phyloP scores from a whole-genome alignment of 2,113 vertebrate species.

The Okapia johnstoni region DNA sequence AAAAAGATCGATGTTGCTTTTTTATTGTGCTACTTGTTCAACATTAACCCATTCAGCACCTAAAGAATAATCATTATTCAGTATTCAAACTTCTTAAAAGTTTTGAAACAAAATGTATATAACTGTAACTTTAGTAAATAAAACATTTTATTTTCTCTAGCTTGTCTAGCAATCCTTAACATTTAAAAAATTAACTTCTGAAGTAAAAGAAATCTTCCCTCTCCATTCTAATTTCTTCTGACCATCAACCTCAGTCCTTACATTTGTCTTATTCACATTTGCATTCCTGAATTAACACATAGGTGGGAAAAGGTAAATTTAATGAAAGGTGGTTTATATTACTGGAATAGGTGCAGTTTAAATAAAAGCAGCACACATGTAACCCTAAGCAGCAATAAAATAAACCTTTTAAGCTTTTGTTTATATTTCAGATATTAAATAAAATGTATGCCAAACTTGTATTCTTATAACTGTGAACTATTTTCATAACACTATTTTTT shows the following conservation, averaged over 20 bases:
- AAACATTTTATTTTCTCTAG: background rate
- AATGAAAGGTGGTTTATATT: background rate
- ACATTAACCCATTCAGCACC: background rate
- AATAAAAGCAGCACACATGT: background rate
- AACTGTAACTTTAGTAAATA: background rate
- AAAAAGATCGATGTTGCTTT: background rate
- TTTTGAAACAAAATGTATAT: background rate
- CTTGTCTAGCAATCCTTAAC: background rate
- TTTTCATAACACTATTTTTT: constrained; percentile 12
- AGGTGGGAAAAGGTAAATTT: background rate
- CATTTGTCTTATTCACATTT: background rate
- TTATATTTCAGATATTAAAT: constrained; percentile 40
- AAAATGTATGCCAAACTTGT: background rate
- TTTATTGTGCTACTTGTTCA: background rate
- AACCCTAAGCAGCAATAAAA: background rate
- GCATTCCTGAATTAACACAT: background rate
- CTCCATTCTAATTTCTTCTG: background rate
- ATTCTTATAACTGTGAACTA: background rate
- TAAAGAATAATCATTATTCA: background rate
- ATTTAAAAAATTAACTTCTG: background rate
- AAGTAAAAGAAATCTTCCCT: background rate
- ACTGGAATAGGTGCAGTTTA: background rate
- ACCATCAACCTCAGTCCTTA: background rate
- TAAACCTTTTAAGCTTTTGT: background rate
- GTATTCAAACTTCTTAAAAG: background rate